phyloP scores from a whole-genome alignment of 2,888 invertebrate genomes.

The Liopterus haemorrhoidalis region DNA sequence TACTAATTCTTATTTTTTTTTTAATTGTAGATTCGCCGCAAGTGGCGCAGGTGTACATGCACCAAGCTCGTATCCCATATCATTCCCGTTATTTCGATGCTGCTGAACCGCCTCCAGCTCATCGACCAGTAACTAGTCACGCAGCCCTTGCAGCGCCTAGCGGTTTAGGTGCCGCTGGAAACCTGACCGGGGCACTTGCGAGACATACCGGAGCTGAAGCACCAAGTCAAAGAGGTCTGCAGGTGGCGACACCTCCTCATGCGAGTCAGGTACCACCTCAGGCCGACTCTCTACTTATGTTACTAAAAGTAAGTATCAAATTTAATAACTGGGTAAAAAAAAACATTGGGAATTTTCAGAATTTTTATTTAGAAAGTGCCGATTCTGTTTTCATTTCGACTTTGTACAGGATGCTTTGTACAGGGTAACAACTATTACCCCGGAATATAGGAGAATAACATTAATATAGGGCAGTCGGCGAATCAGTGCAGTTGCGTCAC shows the following conservation, averaged over 20 bases:
- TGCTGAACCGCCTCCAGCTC: constrained; percentile 58
- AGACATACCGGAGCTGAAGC: constrained; percentile 48
- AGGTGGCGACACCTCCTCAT: constrained; percentile 60
- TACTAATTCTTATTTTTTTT: too few species aligned
- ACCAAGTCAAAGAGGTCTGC: constrained; percentile 50
- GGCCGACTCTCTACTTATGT: constrained; percentile 73
- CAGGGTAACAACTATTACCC: too few species aligned
- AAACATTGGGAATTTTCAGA: too few species aligned
- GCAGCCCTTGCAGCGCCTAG: constrained; percentile 41
- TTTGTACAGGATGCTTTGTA: too few species aligned
- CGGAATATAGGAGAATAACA: too few species aligned
- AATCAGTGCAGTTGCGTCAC: too few species aligned
- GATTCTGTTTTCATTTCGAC: too few species aligned
- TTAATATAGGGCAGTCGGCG: too few species aligned
- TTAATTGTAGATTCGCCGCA: constrained; percentile 65
- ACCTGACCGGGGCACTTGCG: constrained; percentile 43
- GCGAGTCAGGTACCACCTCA: constrained; percentile 75
- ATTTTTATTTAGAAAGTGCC: too few species aligned
- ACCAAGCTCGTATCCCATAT: constrained; percentile 47
- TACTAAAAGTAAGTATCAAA: constrained; percentile 56
- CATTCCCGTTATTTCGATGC: constrained; percentile 54
- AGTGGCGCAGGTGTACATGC: constrained; percentile 61
- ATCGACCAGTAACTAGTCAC: constrained; percentile 46
- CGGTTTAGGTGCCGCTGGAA: constrained; percentile 45
- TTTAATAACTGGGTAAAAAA: too few species aligned